phyloP scores from a whole-genome alignment of 2,888 invertebrate species.

The Metopia argyrocephala region DNA sequence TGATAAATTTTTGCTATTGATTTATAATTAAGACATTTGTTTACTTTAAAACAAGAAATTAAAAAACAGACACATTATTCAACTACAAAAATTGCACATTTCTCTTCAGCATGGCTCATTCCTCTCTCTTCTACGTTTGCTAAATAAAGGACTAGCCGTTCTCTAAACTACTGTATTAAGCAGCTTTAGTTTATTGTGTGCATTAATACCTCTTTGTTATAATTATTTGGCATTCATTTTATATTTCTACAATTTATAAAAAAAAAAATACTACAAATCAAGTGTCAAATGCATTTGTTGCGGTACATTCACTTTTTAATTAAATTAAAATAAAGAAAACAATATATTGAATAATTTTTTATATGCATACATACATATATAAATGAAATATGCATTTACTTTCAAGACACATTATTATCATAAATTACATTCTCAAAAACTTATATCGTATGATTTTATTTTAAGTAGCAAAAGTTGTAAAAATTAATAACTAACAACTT shows the following conservation, averaged over 20 bases:
- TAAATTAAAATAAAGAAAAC: conserved; percentile 9
- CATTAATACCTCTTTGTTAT: background rate
- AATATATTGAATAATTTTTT: conserved; percentile 12
- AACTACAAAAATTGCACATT: background rate
- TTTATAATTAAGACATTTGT: conserved; percentile 46
- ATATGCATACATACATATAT: background rate
- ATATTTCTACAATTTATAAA: background rate
- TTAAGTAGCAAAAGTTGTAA: no score
- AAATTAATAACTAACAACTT: no score
- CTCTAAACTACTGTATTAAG: no score
- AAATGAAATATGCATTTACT: no score
- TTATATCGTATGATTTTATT: no score
- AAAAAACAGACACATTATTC: background rate
- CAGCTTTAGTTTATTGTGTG: no score
- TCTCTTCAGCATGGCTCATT: background rate
- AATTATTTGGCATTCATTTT: conserved; percentile 9
- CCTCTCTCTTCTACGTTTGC: background rate
- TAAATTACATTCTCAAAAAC: no score
- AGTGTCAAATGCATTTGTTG: conserved; percentile 50
- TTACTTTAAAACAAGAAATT: conserved; percentile 45
- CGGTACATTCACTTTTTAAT: conserved; percentile 32
- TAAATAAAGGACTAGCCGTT: no score
- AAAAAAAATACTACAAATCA: conserved; percentile 26
- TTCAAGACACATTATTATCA: no score
- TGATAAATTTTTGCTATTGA: conserved; percentile 50